Conservation (phyloP, 2,888 invertebrate species). For the Agrilus biguttatus region DNA sequence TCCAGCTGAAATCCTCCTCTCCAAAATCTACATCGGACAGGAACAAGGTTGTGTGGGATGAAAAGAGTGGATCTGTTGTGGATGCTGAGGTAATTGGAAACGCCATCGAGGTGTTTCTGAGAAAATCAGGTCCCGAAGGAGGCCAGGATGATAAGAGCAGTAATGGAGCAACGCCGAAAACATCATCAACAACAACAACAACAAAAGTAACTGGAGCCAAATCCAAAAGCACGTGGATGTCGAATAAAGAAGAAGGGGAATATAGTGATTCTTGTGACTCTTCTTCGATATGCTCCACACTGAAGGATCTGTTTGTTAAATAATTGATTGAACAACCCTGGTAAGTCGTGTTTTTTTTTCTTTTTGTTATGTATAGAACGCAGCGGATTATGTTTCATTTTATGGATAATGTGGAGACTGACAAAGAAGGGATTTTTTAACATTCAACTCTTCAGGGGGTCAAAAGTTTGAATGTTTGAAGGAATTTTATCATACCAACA, state of each 20-base stretch:
- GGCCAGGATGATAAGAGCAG: conserved; percentile 18
- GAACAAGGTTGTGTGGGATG: conserved; percentile 56
- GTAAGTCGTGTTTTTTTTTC: too few species aligned
- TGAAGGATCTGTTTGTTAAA: conserved; percentile 80
- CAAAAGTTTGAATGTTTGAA: too few species aligned
- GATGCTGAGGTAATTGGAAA: conserved; percentile 70
- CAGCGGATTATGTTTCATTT: too few species aligned
- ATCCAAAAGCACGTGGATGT: conserved; percentile 37
- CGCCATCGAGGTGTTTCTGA: conserved; percentile 71
- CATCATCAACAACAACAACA: conserved; percentile 16
- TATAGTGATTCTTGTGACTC: conserved; percentile 65
- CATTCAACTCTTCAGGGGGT: too few species aligned
- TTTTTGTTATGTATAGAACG: too few species aligned
- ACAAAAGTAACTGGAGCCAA: conserved; percentile 18
- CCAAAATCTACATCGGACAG: conserved; percentile 19
- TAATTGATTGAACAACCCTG: conserved; percentile 21
- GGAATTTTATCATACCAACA: too few species aligned
- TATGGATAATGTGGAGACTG: too few species aligned
- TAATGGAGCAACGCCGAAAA: conserved; percentile 33
- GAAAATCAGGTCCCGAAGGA: conserved; percentile 41
- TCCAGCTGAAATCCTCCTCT: too few species aligned
- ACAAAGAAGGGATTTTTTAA: too few species aligned
- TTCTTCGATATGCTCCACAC: conserved; percentile 65
- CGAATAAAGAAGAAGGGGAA: conserved; percentile 39
- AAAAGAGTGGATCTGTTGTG: conserved; percentile 60